These are phyloP conservation scores for Fissipunctia ypsillon DNA, from an alignment of 2,888 invertebrate species.

Conservation along the genomic window DNA sequence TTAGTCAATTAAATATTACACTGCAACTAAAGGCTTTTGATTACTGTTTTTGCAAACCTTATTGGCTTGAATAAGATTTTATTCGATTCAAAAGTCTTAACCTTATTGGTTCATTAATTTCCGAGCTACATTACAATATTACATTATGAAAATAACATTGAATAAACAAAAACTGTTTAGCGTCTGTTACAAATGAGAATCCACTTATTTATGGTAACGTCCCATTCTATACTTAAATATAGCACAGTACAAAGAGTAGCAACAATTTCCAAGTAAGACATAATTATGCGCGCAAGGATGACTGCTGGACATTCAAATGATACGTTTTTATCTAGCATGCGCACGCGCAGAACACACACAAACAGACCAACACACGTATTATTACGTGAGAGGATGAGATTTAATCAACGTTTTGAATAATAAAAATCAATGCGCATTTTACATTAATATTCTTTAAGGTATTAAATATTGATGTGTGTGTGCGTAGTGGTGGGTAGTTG, in stretches of 20 bases:
- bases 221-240: slow-evolving; percentile 42
- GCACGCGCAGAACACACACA: slow-evolving; percentile 57
- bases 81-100: background rate
- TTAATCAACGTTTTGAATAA: slow-evolving; percentile 53
- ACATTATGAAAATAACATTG: slow-evolving; percentile 10
- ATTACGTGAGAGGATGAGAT: slow-evolving; percentile 45
- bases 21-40: slow-evolving; percentile 66
- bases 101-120: background rate
- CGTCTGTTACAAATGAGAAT: slow-evolving; percentile 39
- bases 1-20: slow-evolving; percentile 87
- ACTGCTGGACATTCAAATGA: slow-evolving; percentile 72
- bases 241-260: slow-evolving; percentile 56
- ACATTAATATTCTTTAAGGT: slow-evolving; percentile 61
- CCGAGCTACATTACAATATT: background rate
- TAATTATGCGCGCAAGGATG: slow-evolving; percentile 70
- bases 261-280: slow-evolving; percentile 67
- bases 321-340: slow-evolving; percentile 70
- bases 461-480: slow-evolving; percentile 53
- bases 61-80: background rate
- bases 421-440: slow-evolving; percentile 56
- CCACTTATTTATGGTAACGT: slow-evolving; percentile 44
- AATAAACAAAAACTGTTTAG: slow-evolving; percentile 4
- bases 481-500: slow-evolving; percentile 50
- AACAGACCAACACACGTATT: slow-evolving; percentile 14
- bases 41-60: slow-evolving; percentile 22